Evolutionary conservation across 2,888 invertebrate genomes (phyloP).

Genomic region (Brachylomia viminalis): DNA sequence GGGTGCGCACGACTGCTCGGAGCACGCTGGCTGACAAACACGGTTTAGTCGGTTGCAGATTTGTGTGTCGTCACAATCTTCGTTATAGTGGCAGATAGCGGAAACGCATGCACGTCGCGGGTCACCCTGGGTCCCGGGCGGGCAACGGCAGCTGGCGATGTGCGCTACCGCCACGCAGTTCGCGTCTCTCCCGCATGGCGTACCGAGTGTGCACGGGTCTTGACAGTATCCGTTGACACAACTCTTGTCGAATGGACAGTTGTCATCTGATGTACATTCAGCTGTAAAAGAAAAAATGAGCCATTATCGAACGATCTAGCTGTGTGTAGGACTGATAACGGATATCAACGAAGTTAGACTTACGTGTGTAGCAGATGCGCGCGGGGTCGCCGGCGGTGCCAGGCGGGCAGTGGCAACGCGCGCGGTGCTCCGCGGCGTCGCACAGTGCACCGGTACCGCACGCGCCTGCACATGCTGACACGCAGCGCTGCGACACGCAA

Average conservation of each 20-base stretch:
- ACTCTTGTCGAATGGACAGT: conserved; percentile 96
- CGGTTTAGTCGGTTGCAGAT: conserved; percentile 96
- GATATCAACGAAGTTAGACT: conserved; percentile 74
- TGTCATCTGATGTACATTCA: conserved; percentile 94
- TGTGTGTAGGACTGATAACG: not conserved
- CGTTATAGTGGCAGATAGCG: conserved; percentile 96
- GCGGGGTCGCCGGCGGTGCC: conserved; percentile 97
- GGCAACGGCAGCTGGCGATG: conserved; percentile 95
- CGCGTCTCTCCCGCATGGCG: conserved; percentile 95
- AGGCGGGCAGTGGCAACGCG: conserved; percentile 95
- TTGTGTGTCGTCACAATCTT: conserved; percentile 96
- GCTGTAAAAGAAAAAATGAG: conserved; percentile 88
- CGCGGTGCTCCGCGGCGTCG: conserved; percentile 93
- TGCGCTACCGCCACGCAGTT: conserved; percentile 94
- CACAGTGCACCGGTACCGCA: conserved; percentile 96
- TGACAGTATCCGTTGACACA: conserved; percentile 95
- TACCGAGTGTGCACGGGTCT: conserved; percentile 93
- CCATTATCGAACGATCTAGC: conserved; percentile 44
- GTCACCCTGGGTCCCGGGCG: conserved; percentile 96
- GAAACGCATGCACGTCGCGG: conserved; percentile 95
- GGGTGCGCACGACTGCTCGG: conserved; percentile 94
- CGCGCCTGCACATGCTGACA: conserved; percentile 95
- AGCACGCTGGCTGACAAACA: conserved; percentile 95
- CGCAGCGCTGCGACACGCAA: conserved; percentile 95
- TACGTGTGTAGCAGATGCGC: conserved; percentile 96